Conservation (phyloP, 2,113 vertebrate species). For the Calypte anna region DNA sequence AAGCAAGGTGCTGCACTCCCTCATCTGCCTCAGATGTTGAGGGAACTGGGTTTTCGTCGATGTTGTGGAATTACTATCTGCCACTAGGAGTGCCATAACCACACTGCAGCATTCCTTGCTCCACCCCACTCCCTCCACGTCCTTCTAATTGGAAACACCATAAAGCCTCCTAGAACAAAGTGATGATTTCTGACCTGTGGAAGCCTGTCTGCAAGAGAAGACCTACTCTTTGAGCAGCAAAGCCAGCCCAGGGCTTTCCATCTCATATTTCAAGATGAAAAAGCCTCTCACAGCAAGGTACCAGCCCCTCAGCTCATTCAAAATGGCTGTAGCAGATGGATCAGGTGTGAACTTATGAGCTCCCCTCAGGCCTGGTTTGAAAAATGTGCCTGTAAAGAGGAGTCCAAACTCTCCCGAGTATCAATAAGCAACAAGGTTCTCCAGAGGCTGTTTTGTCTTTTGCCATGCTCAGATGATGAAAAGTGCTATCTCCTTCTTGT, state of each 20-base stretch:
- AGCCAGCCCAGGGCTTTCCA: not conserved
- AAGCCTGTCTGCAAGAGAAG: not conserved
- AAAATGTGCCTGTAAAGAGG: not conserved
- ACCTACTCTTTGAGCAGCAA: not conserved
- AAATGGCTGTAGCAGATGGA: not conserved
- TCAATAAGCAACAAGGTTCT: not conserved
- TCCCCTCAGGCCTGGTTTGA: not conserved
- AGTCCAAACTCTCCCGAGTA: not conserved
- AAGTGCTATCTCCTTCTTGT: not conserved
- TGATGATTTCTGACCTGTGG: not conserved
- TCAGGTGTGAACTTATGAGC: not conserved
- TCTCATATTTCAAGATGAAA: not conserved
- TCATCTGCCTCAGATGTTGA: not conserved
- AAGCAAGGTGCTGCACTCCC: not conserved
- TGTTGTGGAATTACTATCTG: not conserved
- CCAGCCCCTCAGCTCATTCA: not conserved
- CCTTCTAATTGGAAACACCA: not conserved
- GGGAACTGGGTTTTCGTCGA: fast-evolving
- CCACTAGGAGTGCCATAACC: not conserved
- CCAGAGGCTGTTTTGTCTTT: not conserved
- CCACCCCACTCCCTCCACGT: not conserved
- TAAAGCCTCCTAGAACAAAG: not conserved
- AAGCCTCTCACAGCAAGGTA: not conserved
- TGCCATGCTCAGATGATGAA: not conserved
- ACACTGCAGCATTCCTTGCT: not conserved